Conservation (phyloP, 1,140 invertebrate genomes). For the Musca vetustissima region DNA sequence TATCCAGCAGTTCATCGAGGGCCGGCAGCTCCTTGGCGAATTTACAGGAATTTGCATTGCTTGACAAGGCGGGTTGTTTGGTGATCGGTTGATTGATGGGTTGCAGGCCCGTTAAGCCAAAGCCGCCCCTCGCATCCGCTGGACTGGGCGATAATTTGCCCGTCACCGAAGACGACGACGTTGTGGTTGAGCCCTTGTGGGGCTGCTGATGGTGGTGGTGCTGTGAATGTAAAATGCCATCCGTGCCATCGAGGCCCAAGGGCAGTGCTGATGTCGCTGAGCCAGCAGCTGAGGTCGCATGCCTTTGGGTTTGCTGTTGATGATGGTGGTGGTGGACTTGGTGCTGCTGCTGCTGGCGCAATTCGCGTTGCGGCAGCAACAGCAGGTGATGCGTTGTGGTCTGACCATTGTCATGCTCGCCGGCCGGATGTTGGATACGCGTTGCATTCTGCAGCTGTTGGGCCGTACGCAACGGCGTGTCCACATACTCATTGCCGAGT, state of each 20-base stretch:
- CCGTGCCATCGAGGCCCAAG: constrained; percentile 26
- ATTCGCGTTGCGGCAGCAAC: constrained; percentile 46
- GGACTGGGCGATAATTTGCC: constrained; percentile 37
- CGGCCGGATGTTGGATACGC: constrained; percentile 45
- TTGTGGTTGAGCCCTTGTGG: constrained; percentile 37
- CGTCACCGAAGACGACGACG: no score
- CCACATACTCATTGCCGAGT: constrained; percentile 81
- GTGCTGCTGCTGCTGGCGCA: constrained; percentile 33
- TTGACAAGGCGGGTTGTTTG: constrained; percentile 60
- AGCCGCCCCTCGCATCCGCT: constrained; percentile 25
- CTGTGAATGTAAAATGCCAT: constrained; percentile 54
- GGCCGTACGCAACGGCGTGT: constrained; percentile 68
- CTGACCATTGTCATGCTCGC: constrained; percentile 50
- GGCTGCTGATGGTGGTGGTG: constrained; percentile 25
- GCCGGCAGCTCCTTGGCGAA: constrained; percentile 61
- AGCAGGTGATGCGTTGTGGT: constrained; percentile 52
- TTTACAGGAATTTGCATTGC: constrained; percentile 29
- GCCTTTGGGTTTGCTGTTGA: constrained; percentile 26
- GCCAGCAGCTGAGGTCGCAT: constrained; percentile 36
- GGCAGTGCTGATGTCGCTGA: constrained; percentile 28
- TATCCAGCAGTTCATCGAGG: constrained; percentile 42
- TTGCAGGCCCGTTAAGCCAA: constrained; percentile 16
- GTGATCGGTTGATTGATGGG: constrained; percentile 54
- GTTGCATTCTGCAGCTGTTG: constrained; percentile 46
- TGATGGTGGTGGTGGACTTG: constrained; percentile 37